phyloP scores from a whole-genome alignment of 2,113 vertebrate species.

The Echinops telfairi region DNA sequence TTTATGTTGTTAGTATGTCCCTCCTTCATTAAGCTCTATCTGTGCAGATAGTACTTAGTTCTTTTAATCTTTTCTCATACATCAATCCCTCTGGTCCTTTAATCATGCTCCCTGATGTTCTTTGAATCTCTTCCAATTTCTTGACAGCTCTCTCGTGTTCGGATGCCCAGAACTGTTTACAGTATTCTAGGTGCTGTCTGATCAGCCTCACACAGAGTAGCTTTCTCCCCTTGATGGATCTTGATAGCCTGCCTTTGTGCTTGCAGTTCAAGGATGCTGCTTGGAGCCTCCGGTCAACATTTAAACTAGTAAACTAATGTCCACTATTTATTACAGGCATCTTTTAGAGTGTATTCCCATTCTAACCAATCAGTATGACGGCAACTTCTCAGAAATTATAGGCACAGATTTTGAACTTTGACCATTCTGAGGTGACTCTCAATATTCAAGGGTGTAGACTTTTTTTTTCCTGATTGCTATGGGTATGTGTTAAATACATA shows the following conservation, averaged over 20 bases:
- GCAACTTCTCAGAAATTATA: conserved; percentile 2
- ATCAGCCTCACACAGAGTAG: conserved; percentile 69
- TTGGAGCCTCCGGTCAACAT: conserved; percentile 11
- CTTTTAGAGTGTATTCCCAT: background rate
- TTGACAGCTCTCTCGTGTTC: conserved; percentile 84
- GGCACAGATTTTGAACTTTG: background rate
- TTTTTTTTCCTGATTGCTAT: background rate
- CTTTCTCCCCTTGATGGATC: conserved; percentile 63
- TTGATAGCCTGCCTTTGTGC: conserved; percentile 65
- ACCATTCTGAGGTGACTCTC: background rate
- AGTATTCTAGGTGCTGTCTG: conserved; percentile 82
- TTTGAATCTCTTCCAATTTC: conserved; percentile 86
- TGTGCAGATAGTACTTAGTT: conserved; percentile 72
- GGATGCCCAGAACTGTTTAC: conserved; percentile 84
- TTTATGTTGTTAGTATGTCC: conserved; percentile 64
- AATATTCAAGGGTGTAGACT: background rate
- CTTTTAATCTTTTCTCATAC: conserved; percentile 86
- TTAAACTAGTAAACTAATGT: conserved; percentile 26
- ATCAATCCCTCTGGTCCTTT: conserved; percentile 84
- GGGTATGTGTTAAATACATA: background rate
- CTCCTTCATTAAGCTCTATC: conserved; percentile 48
- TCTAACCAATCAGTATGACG: background rate
- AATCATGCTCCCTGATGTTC: conserved; percentile 83
- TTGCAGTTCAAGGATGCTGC: conserved; percentile 39
- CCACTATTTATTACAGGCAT: background rate